A percentile compares a stretch with the other conserved stretches of the same genome.
phyloP scores from a whole-genome alignment of 2,888 invertebrate species.

The Drosophila flavopinicola region DNA sequence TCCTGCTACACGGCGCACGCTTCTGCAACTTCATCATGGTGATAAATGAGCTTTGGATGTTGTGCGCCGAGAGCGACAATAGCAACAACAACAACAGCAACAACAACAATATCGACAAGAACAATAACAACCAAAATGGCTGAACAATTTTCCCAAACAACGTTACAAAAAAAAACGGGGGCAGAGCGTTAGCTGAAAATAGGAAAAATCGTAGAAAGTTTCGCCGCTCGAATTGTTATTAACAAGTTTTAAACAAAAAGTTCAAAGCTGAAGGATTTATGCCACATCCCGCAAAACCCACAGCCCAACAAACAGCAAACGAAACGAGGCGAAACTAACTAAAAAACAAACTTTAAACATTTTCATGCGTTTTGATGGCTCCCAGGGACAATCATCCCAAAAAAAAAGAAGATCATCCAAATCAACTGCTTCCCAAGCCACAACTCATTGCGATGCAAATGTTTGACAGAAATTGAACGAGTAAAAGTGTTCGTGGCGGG shows the following conservation, averaged over 20 bases:
- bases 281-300: slow-evolving; percentile 37
- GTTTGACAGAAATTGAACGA: slow-evolving; percentile 1
- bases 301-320: slow-evolving; percentile 9
- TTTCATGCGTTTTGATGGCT: slow-evolving; percentile 57
- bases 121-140: slow-evolving; percentile 33
- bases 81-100: slow-evolving; percentile 19
- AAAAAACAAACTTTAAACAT: slow-evolving; percentile 63
- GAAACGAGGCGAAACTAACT: slow-evolving; percentile 53
- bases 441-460: slow-evolving; percentile 45
- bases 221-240: slow-evolving; percentile 63
- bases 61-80: slow-evolving; percentile 35
- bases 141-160: slow-evolving; percentile 29
- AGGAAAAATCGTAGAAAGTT: slow-evolving; percentile 41
- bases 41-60: slow-evolving; percentile 66
- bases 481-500: too few species aligned
- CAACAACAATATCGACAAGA: slow-evolving; percentile 10
- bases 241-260: slow-evolving; percentile 68
- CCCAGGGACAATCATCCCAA: slow-evolving; percentile 12
- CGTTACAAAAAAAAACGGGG: slow-evolving; percentile 16
- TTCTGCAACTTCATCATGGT: slow-evolving; percentile 69
- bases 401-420: slow-evolving; percentile 34
- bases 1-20: slow-evolving; percentile 26
- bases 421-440: slow-evolving; percentile 35
- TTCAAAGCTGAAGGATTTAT: slow-evolving; percentile 69
- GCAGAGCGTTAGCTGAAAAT: not conserved